Percentiles rank a stretch among this genome's conserved stretches.
phyloP scores from a whole-genome alignment of 2,888 invertebrate genomes.

The Pyrrhia umbra region DNA sequence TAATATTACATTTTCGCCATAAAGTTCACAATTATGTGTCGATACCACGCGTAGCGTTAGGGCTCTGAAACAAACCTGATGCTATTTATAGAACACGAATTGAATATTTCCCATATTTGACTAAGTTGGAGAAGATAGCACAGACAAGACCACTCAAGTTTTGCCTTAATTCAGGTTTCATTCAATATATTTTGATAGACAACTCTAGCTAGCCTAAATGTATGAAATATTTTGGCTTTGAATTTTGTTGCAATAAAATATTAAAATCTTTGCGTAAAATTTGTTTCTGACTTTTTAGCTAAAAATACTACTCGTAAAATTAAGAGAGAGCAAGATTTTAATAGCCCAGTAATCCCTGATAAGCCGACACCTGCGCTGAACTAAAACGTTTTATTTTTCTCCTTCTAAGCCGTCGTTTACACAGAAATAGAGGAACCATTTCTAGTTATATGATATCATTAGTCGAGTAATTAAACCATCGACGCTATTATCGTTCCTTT shows the following conservation, averaged over 20 bases:
- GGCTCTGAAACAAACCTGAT: conserved; percentile 41
- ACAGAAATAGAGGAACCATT: conserved; percentile 46
- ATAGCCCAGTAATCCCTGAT: conserved; percentile 46
- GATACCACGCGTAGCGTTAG: conserved; percentile 10
- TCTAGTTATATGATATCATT: conserved; percentile 37
- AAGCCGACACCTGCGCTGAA: conserved; percentile 38
- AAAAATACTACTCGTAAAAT: conserved; percentile 14
- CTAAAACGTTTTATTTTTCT: conserved; percentile 42
- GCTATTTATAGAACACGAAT: conserved; percentile 40
- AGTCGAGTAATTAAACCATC: conserved; percentile 42
- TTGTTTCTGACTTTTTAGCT: conserved; percentile 10
- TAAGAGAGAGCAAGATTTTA: conserved; percentile 32
- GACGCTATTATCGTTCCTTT: conserved; percentile 34
- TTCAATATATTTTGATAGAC: not conserved
- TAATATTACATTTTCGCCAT: conserved; percentile 52
- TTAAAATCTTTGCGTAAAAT: not conserved
- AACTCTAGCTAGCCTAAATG: too few relatives aligned
- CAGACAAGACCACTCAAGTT: not conserved
- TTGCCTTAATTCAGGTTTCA: conserved; percentile 4
- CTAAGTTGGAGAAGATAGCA: conserved; percentile 38
- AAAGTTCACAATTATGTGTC: conserved; percentile 41
- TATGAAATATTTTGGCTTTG: not conserved
- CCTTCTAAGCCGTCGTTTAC: conserved; percentile 32
- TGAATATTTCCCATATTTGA: conserved; percentile 50
- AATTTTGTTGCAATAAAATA: too few relatives aligned